Base-by-base conservation (phyloP, 1,140 invertebrate species). In the Ceratosolen solmsi region DNA sequence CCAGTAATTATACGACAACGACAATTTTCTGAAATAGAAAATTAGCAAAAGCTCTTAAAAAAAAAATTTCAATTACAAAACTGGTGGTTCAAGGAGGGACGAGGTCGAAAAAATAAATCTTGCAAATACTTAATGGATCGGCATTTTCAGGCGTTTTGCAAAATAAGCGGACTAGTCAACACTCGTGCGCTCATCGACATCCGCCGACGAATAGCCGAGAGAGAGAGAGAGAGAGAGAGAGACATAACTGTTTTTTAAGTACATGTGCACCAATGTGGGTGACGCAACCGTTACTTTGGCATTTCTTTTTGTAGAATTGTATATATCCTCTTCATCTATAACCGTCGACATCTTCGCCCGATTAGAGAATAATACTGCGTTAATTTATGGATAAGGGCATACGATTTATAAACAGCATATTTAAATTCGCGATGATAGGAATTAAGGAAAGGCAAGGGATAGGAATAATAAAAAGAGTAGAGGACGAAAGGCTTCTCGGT, bases 201-300 rank as follows among this genome's bases (percentile, higher is more conserved):
- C 13, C 9, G 56, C 51, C 51, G 51, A 20, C 38, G 25, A 17
- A 60, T 7, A 60, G 33, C 8, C 20, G 30, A 30, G 1, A 8
- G 20, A 36, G 7, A 63, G 22, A 63, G 25, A 76, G 33, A 76
- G 30, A 76, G 13, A 38, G 8, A 41, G 22, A 15, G 56, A 58
- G 27, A 74, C 17, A 15, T n/a, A 8, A 13, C 72, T 9, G 41
- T 33, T 1, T 75, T 46, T 65, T 41, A 49, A 72, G 54, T 72
- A 58, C 68, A 33, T 9, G 65, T 46, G 77, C 27, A 72, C 77
- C 17, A 5, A 80, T 80, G 36, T 74, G 71, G 56, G 41, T 54
- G 56, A 80, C 58, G 79, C 46, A 74, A 74, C 71, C 79, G 71
- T 80, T 80, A 80, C 9, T 79, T 72, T 1, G n/a, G 27, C 78